phyloP scores from a whole-genome alignment of 2,888 invertebrate species.

The Tipula lateralis region DNA sequence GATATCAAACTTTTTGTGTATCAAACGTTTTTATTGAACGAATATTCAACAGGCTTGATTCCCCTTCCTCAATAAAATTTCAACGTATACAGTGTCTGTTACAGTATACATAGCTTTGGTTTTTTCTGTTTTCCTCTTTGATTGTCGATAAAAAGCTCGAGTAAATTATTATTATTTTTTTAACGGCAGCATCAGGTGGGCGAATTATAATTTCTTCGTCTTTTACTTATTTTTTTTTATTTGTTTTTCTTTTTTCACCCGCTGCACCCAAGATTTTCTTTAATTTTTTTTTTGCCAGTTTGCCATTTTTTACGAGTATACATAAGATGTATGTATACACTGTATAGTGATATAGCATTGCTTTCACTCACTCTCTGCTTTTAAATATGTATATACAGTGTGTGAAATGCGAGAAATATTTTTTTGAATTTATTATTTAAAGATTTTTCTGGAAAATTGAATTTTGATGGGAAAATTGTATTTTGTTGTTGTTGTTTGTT shows the following conservation, averaged over 20 bases:
- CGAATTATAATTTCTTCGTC: not conserved
- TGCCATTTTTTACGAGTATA: too few relatives aligned
- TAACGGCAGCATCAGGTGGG: constrained; percentile 5
- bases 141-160: not conserved
- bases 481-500: not conserved
- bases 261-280: not conserved
- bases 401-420: not conserved
- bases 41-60: not conserved
- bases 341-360: too few relatives aligned
- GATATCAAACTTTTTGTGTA: too few relatives aligned
- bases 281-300: not conserved
- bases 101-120: too few relatives aligned
- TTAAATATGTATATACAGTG: too few relatives aligned
- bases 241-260: not conserved
- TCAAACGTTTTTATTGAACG: not conserved
- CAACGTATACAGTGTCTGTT: not conserved
- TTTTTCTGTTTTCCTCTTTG: not conserved
- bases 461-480: not conserved
- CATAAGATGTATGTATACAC: too few relatives aligned
- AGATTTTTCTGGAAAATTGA: not conserved
- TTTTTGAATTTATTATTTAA: constrained; percentile 8
- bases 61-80: not conserved
- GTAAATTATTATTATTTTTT: constrained; percentile 8
- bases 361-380: too few relatives aligned
- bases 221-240: not conserved